These are phyloP conservation scores for Cancer borealis DNA, from an alignment of 2,888 invertebrate genomes.

Conservation along the genomic window DNA sequence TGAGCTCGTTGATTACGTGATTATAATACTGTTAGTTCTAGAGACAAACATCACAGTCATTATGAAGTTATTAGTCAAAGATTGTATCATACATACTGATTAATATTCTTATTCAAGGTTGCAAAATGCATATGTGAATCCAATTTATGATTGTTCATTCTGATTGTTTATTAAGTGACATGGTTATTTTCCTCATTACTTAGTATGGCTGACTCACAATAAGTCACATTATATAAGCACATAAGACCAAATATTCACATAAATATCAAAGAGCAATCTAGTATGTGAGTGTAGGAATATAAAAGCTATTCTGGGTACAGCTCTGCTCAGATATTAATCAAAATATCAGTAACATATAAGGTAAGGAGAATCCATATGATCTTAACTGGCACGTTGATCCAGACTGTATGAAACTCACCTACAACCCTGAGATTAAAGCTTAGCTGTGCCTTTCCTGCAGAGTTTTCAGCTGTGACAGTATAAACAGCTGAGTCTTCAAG, in stretches of 20 bases:
- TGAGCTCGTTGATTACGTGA: neutral
- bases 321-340: constrained; percentile 30
- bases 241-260: neutral
- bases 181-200: constrained; percentile 12
- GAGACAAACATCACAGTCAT: constrained; percentile 18
- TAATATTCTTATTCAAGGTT: too few species aligned
- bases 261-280: neutral
- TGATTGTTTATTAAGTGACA: neutral
- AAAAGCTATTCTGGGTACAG: constrained; percentile 17
- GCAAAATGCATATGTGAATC: constrained; percentile 30
- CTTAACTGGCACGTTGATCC: neutral
- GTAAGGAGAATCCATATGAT: neutral
- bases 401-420: constrained; percentile 81
- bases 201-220: neutral
- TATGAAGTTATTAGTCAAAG: constrained; percentile 7
- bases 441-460: constrained; percentile 84
- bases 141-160: neutral
- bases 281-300: constrained; percentile 23
- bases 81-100: constrained; percentile 1
- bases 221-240: neutral
- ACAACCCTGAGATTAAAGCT: constrained; percentile 85
- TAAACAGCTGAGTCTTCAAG: constrained; percentile 86
- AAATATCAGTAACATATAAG: neutral
- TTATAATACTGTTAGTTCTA: constrained; percentile 32
- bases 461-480: constrained; percentile 85